phyloP scores from a whole-genome alignment of 1,140 invertebrate species.

The Drosophila biarmipes region DNA sequence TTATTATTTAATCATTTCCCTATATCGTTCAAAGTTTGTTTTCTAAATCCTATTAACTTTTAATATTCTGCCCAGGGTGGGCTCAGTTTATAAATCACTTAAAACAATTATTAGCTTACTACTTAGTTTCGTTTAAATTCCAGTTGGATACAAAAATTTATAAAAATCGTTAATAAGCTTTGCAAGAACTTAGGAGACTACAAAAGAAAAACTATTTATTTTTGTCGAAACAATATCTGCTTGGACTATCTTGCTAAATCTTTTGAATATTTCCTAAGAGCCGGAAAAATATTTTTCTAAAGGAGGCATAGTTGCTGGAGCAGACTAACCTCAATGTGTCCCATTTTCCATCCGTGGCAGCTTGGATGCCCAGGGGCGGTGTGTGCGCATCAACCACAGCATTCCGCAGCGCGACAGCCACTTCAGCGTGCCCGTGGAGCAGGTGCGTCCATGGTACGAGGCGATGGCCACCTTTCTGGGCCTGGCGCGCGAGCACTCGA shows the following conservation, averaged over 20 bases:
- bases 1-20: too few species aligned
- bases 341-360: conserved; percentile 52
- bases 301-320: neutral
- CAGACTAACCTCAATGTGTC: neutral
- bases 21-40: neutral
- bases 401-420: conserved; percentile 88
- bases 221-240: too few species aligned
- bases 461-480: conserved; percentile 86
- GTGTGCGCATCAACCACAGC: conserved; percentile 87
- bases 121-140: too few species aligned
- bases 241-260: neutral
- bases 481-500: conserved; percentile 85
- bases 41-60: neutral
- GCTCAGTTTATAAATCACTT: too few species aligned
- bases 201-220: too few species aligned
- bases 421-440: conserved; percentile 86
- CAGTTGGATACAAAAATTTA: too few species aligned
- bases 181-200: too few species aligned
- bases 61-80: too few species aligned
- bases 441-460: conserved; percentile 87
- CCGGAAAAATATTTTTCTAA: neutral
- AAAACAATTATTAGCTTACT: too few species aligned
- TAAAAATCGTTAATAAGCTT: too few species aligned
- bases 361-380: conserved; percentile 85
- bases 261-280: neutral